phyloP scores from a whole-genome alignment of 35 echinoderm and acorn worm species.

The Strongylocentrotus purpuratus region DNA sequence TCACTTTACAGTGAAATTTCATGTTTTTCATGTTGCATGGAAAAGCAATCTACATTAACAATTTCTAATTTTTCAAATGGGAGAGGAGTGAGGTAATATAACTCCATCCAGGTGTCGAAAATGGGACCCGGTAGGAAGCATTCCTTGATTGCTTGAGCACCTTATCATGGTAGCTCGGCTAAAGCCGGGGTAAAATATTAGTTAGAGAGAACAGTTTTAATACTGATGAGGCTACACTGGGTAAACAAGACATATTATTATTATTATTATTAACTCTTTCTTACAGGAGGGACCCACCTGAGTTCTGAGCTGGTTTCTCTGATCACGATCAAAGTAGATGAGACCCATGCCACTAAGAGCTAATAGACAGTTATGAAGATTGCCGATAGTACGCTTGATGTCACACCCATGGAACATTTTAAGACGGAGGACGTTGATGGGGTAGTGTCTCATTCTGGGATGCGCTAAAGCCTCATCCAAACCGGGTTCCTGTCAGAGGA shows the following conservation, averaged over 20 bases:
- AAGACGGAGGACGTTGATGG: neutral
- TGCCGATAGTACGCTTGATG: neutral
- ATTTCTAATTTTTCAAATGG: too few relatives aligned
- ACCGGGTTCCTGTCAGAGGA: neutral
- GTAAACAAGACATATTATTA: too few relatives aligned
- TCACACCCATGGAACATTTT: neutral
- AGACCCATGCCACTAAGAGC: constrained; percentile 20
- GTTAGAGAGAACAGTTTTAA: too few relatives aligned
- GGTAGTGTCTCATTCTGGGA: neutral
- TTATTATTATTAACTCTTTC: neutral
- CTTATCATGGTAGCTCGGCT: too few relatives aligned
- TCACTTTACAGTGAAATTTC: too few relatives aligned
- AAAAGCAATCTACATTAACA: too few relatives aligned
- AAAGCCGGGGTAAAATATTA: too few relatives aligned
- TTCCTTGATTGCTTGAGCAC: too few relatives aligned
- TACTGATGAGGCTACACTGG: too few relatives aligned
- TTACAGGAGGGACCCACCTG: neutral
- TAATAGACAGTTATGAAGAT: neutral
- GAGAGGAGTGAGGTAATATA: neutral
- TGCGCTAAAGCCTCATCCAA: neutral
- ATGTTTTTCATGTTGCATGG: too few relatives aligned
- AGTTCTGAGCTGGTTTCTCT: neutral
- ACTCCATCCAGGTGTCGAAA: too few relatives aligned
- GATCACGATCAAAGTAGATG: neutral
- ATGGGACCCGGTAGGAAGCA: too few relatives aligned